phyloP scores from a whole-genome alignment of 2,113 vertebrate species.

The Sorex araneus region DNA sequence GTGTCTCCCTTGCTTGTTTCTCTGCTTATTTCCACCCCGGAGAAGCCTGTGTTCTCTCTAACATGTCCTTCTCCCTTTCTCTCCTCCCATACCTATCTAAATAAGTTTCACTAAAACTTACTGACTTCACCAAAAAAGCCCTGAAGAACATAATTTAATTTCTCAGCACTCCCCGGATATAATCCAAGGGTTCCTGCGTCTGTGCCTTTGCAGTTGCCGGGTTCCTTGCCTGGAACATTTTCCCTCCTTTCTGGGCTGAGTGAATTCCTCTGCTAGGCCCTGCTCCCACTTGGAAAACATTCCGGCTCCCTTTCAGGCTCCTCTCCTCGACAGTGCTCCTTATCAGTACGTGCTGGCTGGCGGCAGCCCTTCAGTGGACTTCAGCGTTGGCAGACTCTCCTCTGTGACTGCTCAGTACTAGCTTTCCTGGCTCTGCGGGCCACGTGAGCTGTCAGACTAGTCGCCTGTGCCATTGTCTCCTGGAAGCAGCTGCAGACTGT shows the following conservation, averaged over 20 bases:
- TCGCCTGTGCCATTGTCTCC: not conserved
- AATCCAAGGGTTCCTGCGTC: not conserved
- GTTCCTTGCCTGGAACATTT: not conserved
- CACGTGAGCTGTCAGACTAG: not conserved
- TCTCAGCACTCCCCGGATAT: not conserved
- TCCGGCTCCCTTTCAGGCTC: not conserved
- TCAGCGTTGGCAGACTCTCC: not conserved
- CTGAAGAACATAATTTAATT: not conserved
- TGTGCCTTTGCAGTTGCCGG: not conserved
- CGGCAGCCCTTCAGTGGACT: constrained; percentile 16
- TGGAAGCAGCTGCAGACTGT: not conserved
- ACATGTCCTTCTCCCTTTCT: too few species aligned
- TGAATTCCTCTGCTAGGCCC: not conserved
- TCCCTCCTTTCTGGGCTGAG: not conserved
- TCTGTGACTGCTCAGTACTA: constrained; percentile 15
- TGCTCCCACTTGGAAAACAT: not conserved
- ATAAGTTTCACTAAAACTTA: too few species aligned
- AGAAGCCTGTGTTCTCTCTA: too few species aligned
- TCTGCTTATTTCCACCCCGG: too few species aligned
- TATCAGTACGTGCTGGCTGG: not conserved
- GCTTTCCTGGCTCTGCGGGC: not conserved
- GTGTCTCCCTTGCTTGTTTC: too few species aligned
- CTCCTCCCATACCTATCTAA: too few species aligned
- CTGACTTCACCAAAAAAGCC: too few species aligned
- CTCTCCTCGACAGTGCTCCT: not conserved